These are phyloP conservation scores for Numenius phaeopus DNA, from an alignment of 2,797 vertebrate genomes.

Conservation along the genomic window DNA sequence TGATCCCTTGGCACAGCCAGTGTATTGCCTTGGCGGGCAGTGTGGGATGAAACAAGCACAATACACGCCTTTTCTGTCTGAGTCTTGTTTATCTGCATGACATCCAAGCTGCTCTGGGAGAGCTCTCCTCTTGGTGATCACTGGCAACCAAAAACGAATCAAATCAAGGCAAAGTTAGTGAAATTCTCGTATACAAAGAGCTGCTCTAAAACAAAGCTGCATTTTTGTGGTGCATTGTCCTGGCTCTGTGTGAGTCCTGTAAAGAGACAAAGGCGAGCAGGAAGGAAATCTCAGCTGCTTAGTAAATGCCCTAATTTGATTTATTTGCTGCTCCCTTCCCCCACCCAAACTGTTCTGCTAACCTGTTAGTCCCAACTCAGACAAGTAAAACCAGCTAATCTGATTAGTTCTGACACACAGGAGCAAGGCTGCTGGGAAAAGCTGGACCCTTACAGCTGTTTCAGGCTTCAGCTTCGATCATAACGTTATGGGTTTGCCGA, in stretches of 20 bases:
- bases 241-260: slow-evolving; percentile 46
- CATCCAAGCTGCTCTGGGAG: neutral
- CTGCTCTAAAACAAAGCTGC: slow-evolving; percentile 58
- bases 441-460: slow-evolving; percentile 15
- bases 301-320: slow-evolving; percentile 61
- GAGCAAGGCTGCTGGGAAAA: slow-evolving; percentile 50
- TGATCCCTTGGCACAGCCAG: slow-evolving; percentile 23
- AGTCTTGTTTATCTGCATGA: slow-evolving; percentile 31
- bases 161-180: slow-evolving; percentile 49
- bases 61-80: slow-evolving; percentile 19
- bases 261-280: slow-evolving; percentile 45
- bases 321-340: slow-evolving; percentile 63
- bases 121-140: neutral
- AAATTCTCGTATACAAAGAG: slow-evolving; percentile 42
- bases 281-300: slow-evolving; percentile 63
- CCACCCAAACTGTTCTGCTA: slow-evolving; percentile 53
- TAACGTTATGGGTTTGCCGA: neutral
- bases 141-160: neutral
- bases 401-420: slow-evolving; percentile 61
- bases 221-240: slow-evolving; percentile 50
- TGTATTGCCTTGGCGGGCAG: neutral
- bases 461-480: slow-evolving; percentile 34
- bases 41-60: slow-evolving; percentile 42
- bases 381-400: slow-evolving; percentile 64
- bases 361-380: slow-evolving; percentile 69